These are phyloP conservation scores for Sapajus apella DNA, from an alignment of 2,113 vertebrate genomes.

Conservation along the genomic window DNA sequence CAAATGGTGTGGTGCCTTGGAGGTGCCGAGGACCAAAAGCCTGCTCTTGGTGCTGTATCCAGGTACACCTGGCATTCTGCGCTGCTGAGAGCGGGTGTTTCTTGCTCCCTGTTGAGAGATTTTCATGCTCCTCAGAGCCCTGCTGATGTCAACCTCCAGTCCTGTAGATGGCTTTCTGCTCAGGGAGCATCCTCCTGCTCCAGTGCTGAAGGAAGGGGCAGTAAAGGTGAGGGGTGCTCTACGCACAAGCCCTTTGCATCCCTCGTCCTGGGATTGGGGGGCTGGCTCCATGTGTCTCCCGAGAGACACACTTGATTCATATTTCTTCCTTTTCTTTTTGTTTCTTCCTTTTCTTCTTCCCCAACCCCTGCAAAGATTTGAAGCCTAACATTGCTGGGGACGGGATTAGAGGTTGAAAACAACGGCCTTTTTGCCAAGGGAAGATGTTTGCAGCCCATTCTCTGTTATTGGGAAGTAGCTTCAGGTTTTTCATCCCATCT, in stretches of 20 bases:
- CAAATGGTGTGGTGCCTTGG: accelerated
- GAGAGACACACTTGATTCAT: neutral
- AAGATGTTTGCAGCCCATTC: accelerated
- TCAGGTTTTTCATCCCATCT: neutral
- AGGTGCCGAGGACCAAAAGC: accelerated
- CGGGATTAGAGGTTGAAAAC: accelerated
- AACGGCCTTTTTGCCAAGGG: neutral
- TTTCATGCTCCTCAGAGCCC: neutral
- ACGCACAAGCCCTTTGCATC: accelerated
- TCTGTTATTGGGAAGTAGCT: neutral
- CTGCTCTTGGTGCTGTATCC: accelerated
- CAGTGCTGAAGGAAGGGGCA: neutral
- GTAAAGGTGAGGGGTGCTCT: accelerated
- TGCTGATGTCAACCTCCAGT: too few relatives aligned
- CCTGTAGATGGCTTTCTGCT: neutral
- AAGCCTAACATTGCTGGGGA: neutral
- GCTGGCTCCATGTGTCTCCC: accelerated
- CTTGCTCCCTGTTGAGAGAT: too few relatives aligned
- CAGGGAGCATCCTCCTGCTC: accelerated
- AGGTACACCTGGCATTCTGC: accelerated
- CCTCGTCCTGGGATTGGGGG: accelerated
- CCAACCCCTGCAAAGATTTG: accelerated
- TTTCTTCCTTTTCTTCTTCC: too few relatives aligned
- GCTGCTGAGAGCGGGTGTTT: neutral
- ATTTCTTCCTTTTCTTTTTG: neutral